Conservation (phyloP, 2,888 invertebrate genomes). For the Schrankia costaestrigalis region DNA sequence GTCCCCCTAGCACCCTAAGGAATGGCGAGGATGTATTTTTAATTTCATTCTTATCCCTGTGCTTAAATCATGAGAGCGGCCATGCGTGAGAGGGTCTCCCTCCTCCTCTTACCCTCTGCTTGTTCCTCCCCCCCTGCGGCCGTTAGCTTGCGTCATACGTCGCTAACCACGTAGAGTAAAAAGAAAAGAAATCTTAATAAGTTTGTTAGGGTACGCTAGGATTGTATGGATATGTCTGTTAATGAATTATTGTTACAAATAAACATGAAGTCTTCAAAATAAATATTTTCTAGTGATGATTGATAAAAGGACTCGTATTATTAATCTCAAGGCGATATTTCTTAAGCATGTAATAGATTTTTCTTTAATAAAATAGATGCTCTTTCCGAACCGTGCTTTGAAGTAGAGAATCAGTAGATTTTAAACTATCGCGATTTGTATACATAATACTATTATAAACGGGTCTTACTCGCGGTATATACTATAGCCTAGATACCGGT, state of each 20-base stretch:
- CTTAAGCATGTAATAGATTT: no score
- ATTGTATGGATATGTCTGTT: constrained; percentile 48
- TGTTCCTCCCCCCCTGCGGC: constrained; percentile 47
- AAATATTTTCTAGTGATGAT: background rate
- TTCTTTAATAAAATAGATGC: no score
- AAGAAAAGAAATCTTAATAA: constrained; percentile 81
- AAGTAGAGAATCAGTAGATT: no score
- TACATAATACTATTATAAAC: no score
- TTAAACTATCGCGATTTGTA: no score
- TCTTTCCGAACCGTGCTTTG: no score
- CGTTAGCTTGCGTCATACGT: constrained; percentile 79
- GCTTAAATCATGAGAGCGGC: constrained; percentile 81
- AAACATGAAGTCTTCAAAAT: background rate
- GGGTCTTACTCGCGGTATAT: no score
- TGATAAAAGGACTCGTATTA: no score
- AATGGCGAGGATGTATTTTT: constrained; percentile 78
- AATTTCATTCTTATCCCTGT: constrained; percentile 81
- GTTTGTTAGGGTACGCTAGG: constrained; percentile 75
- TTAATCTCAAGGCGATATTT: no score
- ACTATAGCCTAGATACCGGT: no score
- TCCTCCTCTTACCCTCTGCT: constrained; percentile 38
- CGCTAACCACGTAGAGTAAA: constrained; percentile 80
- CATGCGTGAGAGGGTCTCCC: constrained; percentile 73
- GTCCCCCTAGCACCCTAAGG: constrained; percentile 78
- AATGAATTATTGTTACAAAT: constrained; percentile 10